Percentiles rank a stretch among this genome's conserved stretches.
These are phyloP conservation scores for Diploscapter pachys DNA, from an alignment of 1,140 invertebrate species.

Conservation along the genomic window DNA sequence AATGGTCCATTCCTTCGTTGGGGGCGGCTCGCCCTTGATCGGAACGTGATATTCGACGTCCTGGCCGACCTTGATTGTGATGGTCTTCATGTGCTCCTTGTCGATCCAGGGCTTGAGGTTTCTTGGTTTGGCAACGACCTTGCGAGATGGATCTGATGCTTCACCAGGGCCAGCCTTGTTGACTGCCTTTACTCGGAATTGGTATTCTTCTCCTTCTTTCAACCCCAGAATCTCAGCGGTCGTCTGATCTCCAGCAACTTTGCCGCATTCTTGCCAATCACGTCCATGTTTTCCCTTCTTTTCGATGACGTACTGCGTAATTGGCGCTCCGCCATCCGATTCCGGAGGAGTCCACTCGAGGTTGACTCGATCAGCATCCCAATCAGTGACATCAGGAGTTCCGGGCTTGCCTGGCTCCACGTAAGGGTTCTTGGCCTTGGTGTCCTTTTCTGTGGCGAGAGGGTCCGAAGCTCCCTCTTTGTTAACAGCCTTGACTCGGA, in stretches of 20 bases:
- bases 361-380: conserved; percentile 82
- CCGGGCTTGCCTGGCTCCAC: conserved; percentile 79
- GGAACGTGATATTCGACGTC: conserved; percentile 85
- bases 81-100: conserved; percentile 77
- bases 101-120: conserved; percentile 78
- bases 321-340: conserved; percentile 78
- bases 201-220: conserved; percentile 87
- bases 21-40: conserved; percentile 86
- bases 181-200: conserved; percentile 83
- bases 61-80: conserved; percentile 83
- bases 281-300: conserved; percentile 91
- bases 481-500: conserved; percentile 87
- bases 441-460: conserved; percentile 80
- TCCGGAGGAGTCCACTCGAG: conserved; percentile 83
- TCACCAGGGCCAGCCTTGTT: conserved; percentile 81
- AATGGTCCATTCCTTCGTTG: conserved; percentile 82
- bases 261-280: conserved; percentile 81
- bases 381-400: conserved; percentile 86
- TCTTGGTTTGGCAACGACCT: conserved; percentile 85
- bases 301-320: conserved; percentile 88
- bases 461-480: conserved; percentile 97
- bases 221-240: conserved; percentile 78
- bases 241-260: conserved; percentile 71
- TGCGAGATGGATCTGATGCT: conserved; percentile 84
- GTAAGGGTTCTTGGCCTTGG: conserved; percentile 91